These are phyloP conservation scores for Lasioglossum calceatum DNA, from an alignment of 2,888 invertebrate species.

Conservation along the genomic window DNA sequence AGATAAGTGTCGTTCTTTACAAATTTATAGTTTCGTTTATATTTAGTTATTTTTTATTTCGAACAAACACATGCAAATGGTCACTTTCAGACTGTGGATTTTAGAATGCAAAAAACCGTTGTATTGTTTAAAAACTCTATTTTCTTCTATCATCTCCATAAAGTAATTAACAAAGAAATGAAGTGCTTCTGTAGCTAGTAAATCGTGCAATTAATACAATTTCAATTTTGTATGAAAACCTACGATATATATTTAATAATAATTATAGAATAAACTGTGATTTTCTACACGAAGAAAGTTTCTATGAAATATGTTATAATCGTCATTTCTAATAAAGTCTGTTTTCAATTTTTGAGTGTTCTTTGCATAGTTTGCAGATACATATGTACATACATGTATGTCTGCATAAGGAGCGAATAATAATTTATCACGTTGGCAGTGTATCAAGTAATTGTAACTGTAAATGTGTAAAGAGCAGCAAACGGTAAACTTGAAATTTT, in stretches of 20 bases:
- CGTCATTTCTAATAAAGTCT: background rate
- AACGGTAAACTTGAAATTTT: constrained; percentile 5
- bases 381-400: too few relatives aligned
- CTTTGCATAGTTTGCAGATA: background rate
- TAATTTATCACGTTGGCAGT: background rate
- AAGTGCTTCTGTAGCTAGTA: too few relatives aligned
- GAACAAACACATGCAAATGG: background rate
- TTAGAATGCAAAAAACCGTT: too few relatives aligned
- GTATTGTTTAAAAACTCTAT: too few relatives aligned
- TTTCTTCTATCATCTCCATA: too few relatives aligned
- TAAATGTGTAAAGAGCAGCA: background rate
- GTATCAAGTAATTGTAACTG: background rate
- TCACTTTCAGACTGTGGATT: too few relatives aligned
- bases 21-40: background rate
- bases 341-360: background rate
- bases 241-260: background rate
- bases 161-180: too few relatives aligned
- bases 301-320: background rate
- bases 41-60: background rate
- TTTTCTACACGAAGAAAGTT: too few relatives aligned
- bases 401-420: background rate
- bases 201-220: too few relatives aligned
- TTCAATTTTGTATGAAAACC: too few relatives aligned
- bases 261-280: background rate
- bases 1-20: background rate